phyloP scores from a whole-genome alignment of 30 jellyfish, hydroid and myxozoan species.

The Aurelia sp. region DNA sequence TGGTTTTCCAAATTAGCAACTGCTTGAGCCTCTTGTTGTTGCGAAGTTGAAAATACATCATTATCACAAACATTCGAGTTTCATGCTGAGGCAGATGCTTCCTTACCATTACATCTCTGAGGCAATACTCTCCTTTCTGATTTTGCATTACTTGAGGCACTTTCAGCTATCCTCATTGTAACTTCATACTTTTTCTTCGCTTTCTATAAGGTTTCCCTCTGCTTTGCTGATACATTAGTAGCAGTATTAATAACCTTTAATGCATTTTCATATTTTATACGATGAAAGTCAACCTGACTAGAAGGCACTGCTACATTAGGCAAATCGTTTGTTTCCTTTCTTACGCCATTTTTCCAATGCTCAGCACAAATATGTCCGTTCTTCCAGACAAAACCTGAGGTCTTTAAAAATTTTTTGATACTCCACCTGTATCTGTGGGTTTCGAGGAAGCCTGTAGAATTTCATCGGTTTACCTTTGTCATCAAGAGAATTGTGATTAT shows the following conservation, averaged over 20 bases:
- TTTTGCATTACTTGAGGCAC: conserved; percentile 29
- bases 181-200: conserved; percentile 34
- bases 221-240: conserved; percentile 25
- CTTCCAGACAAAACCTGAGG: conserved; percentile 44
- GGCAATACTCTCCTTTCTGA: conserved; percentile 12
- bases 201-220: conserved; percentile 37
- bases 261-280: conserved; percentile 7
- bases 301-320: conserved; percentile 1
- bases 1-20: conserved; percentile 1
- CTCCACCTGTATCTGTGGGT: conserved; percentile 25
- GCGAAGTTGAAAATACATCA: conserved; percentile 1
- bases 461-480: background rate
- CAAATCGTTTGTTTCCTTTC: conserved; percentile 29
- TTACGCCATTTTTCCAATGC: conserved; percentile 50
- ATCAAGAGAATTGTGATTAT: background rate
- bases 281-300: conserved; percentile 6
- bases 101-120: conserved; percentile 1
- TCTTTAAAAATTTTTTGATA: conserved; percentile 28
- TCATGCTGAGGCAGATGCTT: conserved; percentile 6
- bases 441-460: conserved; percentile 37
- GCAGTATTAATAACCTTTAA: conserved; percentile 5
- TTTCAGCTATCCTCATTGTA: conserved; percentile 27
- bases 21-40: background rate
- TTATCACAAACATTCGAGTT: background rate
- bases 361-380: conserved; percentile 58